Evolutionary conservation across 1,140 invertebrate genomes (phyloP).

Genomic region (Conus ventricosus): DNA sequence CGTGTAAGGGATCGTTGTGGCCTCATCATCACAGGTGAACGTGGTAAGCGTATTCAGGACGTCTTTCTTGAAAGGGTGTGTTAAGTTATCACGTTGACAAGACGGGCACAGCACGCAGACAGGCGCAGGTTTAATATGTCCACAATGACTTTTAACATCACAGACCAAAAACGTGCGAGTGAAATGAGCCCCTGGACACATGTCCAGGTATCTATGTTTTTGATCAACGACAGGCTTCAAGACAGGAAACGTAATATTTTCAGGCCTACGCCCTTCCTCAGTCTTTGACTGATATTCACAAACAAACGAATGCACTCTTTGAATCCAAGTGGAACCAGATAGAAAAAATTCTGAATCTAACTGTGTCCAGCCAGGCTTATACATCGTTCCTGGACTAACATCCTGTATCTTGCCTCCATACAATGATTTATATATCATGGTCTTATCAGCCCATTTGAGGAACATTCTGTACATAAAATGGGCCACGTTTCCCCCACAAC

Average conservation of each 20-base stretch:
- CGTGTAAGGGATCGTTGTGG: not conserved
- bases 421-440: not conserved
- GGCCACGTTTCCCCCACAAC: not conserved
- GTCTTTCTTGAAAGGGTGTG: no score
- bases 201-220: not conserved
- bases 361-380: not conserved
- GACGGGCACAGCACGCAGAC: not conserved
- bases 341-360: not conserved
- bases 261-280: not conserved
- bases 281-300: not conserved
- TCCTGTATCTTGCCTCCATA: not conserved
- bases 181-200: not conserved
- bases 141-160: not conserved
- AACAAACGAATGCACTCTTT: not conserved
- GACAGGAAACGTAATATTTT: no score
- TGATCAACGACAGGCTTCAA: not conserved
- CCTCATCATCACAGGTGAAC: not conserved
- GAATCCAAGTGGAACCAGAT: not conserved
- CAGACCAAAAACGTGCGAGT: constrained; percentile 1
- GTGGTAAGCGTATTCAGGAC: not conserved
- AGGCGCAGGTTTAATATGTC: no score
- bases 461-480: not conserved
- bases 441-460: constrained; percentile 8
- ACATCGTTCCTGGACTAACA: not conserved
- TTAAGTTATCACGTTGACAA: no score